Evolutionary conservation across 2,113 vertebrate genomes (phyloP).

Genomic region (Ammodytes dubius): DNA sequence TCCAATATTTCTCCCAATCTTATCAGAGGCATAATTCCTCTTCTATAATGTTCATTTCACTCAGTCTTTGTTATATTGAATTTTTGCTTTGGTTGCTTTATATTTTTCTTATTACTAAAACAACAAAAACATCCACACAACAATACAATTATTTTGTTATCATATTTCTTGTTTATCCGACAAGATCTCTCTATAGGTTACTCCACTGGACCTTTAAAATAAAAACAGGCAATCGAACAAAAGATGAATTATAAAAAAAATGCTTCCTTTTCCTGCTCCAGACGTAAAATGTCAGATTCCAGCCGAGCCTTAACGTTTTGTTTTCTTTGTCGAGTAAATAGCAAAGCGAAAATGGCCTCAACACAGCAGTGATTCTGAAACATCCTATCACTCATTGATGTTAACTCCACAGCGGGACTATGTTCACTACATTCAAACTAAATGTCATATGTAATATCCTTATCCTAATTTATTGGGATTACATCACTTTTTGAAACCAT

Average conservation of each 20-base stretch:
- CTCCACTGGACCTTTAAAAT: neutral
- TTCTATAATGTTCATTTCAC: neutral
- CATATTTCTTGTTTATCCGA: neutral
- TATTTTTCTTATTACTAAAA: neutral
- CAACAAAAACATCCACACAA: neutral
- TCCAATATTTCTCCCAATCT: neutral
- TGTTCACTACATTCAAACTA: neutral
- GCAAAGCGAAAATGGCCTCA: neutral
- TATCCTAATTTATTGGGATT: too few species aligned
- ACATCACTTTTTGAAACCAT: too few species aligned
- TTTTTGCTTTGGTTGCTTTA: neutral
- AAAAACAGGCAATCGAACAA: neutral
- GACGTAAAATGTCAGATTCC: neutral
- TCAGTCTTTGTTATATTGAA: neutral
- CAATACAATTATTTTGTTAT: neutral
- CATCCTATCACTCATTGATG: neutral
- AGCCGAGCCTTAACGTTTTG: neutral
- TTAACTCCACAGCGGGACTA: neutral
- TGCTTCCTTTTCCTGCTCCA: neutral
- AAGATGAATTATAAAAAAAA: neutral
- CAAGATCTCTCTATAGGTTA: neutral
- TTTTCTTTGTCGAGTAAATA: conserved; percentile 2
- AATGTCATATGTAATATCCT: neutral
- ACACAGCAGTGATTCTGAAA: neutral
- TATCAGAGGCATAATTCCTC: neutral